A percentile compares a stretch with the other conserved stretches of the same genome.
Evolutionary conservation across 2,797 vertebrate genomes (phyloP).

Genomic region (Enteromius radiatus): DNA sequence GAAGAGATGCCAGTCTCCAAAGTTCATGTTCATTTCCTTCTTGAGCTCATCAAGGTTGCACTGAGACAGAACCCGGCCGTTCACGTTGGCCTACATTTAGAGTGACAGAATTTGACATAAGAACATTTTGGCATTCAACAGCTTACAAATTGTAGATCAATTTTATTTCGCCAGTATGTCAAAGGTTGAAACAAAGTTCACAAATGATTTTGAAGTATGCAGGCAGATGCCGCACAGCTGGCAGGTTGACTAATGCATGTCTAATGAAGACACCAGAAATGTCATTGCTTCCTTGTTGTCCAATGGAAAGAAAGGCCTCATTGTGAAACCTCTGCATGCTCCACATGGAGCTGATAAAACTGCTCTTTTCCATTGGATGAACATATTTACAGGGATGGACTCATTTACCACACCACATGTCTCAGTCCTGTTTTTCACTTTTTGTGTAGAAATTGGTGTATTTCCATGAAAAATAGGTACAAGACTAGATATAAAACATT

Average conservation of each 20-base stretch:
- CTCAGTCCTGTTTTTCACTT: not conserved
- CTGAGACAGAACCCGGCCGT: constrained; percentile 92
- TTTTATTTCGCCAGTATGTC: not conserved
- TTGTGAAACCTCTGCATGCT: constrained; percentile 36
- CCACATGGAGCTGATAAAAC: constrained; percentile 36
- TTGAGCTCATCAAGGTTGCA: constrained; percentile 96
- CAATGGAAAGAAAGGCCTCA: constrained; percentile 51
- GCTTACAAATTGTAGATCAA: not conserved
- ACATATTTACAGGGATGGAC: constrained; percentile 10
- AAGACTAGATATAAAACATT: not conserved
- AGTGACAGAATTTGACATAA: not conserved
- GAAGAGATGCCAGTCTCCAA: constrained; percentile 99
- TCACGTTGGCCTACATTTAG: constrained; percentile 89
- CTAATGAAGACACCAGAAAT: constrained; percentile 52
- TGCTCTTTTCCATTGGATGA: constrained; percentile 29
- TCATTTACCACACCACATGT: constrained; percentile 8
- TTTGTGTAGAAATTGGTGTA: not conserved
- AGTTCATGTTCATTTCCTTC: constrained; percentile 99
- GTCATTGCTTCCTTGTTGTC: constrained; percentile 42
- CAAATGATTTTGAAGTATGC: constrained; percentile 52
- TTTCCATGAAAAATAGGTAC: not conserved
- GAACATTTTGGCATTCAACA: not conserved
- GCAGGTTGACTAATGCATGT: constrained; percentile 54
- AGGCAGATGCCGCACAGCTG: constrained; percentile 48
- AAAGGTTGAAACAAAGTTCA: constrained; percentile 34